phyloP scores from a whole-genome alignment of 2,797 vertebrate genomes.

The Nyctalus aviator region DNA sequence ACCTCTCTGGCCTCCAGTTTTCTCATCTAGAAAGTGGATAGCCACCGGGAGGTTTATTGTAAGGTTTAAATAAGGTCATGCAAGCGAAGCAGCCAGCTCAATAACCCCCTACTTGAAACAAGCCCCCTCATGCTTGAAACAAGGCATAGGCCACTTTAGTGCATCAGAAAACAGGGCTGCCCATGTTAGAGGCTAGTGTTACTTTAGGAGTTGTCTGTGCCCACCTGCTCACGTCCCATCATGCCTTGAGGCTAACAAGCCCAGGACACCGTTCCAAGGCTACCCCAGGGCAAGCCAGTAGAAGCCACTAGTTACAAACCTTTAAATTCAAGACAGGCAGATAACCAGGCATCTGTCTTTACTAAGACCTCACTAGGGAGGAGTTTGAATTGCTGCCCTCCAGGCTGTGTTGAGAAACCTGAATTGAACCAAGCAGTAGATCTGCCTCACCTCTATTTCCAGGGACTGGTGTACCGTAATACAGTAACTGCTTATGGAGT shows the following conservation, averaged over 20 bases:
- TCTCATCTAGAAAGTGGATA: neutral
- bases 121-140: neutral
- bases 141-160: neutral
- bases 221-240: neutral
- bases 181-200: neutral
- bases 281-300: neutral
- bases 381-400: neutral
- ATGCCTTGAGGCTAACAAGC: neutral
- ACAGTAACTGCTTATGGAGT: neutral
- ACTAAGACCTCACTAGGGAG: neutral
- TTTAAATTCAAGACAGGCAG: neutral
- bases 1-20: neutral
- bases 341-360: neutral
- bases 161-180: neutral
- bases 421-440: neutral
- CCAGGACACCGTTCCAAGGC: neutral
- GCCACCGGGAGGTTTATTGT: neutral
- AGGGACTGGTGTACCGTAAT: neutral
- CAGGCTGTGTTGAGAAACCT: neutral
- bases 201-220: neutral
- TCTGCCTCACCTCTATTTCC: neutral
- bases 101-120: neutral
- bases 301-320: neutral
- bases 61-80: neutral
- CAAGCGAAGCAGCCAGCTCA: neutral